Evolutionary conservation across 1,140 invertebrate genomes (phyloP).

Genomic region (Wasmannia auropunctata): DNA sequence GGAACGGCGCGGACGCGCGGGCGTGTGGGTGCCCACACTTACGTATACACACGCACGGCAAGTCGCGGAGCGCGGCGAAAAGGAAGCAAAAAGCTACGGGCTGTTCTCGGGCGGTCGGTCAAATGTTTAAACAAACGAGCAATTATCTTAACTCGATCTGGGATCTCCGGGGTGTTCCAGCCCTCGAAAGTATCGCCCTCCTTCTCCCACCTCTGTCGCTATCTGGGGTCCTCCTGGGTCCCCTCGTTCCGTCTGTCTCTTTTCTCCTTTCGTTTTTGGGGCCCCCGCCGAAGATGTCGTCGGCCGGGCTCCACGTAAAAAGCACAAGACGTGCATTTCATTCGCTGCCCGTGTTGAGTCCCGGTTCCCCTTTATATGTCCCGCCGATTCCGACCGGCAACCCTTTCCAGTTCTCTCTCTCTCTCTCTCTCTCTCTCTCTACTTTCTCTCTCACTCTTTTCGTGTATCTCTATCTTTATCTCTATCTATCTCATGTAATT

Average conservation of each 20-base stretch:
- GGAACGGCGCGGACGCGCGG: neutral
- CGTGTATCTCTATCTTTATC: neutral
- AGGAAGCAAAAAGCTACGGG: constrained; percentile 46
- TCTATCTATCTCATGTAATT: neutral
- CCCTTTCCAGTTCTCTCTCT: constrained; percentile 4
- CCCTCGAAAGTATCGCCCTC: constrained; percentile 57
- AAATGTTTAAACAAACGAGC: constrained; percentile 85
- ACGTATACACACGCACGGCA: neutral
- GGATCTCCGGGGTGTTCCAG: constrained; percentile 78
- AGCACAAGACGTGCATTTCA: constrained; percentile 81
- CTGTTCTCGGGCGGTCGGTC: constrained; percentile 74
- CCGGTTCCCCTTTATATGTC: constrained; percentile 78
- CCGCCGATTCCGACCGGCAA: constrained; percentile 54
- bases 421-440: neutral
- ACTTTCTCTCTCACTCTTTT: neutral
- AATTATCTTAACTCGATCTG: constrained; percentile 85
- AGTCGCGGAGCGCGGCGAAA: constrained; percentile 42
- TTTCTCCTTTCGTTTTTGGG: constrained; percentile 26
- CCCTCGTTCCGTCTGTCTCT: constrained; percentile 23
- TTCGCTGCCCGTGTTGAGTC: constrained; percentile 79
- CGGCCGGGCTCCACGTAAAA: constrained; percentile 68
- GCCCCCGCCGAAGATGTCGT: constrained; percentile 55
- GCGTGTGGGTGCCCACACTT: constrained; percentile 19
- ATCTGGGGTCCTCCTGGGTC: neutral
- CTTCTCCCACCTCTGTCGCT: constrained; percentile 37